These are phyloP conservation scores for Empidonax traillii DNA, from an alignment of 2,113 vertebrate genomes.

Conservation along the genomic window DNA sequence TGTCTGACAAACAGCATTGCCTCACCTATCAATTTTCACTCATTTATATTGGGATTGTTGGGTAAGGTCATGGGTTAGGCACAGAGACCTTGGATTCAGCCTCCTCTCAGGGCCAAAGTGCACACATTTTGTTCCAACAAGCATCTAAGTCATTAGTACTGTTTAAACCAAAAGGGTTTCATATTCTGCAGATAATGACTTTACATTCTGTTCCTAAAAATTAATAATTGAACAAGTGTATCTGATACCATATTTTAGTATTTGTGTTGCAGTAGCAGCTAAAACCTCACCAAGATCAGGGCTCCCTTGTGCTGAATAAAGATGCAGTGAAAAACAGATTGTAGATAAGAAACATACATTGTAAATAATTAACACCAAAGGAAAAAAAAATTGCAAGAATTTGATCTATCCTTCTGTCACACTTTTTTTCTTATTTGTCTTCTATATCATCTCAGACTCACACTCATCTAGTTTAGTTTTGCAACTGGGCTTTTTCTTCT, in stretches of 20 bases:
- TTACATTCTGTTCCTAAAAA: background rate
- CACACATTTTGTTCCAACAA: background rate
- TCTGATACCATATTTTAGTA: background rate
- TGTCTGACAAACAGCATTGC: background rate
- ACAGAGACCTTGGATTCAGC: background rate
- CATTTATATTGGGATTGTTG: background rate
- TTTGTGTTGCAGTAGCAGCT: background rate
- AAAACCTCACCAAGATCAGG: slow-evolving; percentile 17
- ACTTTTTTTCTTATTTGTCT: background rate
- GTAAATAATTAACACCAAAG: slow-evolving; percentile 55
- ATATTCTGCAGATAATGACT: background rate
- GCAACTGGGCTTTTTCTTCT: background rate
- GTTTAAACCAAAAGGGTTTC: background rate
- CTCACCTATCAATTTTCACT: background rate
- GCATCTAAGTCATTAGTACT: background rate
- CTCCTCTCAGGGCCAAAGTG: background rate
- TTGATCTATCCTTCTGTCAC: slow-evolving; percentile 31
- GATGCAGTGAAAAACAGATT: slow-evolving; percentile 25
- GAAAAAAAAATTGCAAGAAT: background rate
- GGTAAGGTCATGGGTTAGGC: background rate
- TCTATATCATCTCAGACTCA: background rate
- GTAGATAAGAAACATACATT: slow-evolving; percentile 35
- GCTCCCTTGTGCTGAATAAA: background rate
- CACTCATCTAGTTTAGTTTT: background rate
- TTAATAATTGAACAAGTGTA: background rate